These are phyloP conservation scores for Puntigrus tetrazona DNA, from an alignment of 2,113 vertebrate genomes.

Conservation along the genomic window DNA sequence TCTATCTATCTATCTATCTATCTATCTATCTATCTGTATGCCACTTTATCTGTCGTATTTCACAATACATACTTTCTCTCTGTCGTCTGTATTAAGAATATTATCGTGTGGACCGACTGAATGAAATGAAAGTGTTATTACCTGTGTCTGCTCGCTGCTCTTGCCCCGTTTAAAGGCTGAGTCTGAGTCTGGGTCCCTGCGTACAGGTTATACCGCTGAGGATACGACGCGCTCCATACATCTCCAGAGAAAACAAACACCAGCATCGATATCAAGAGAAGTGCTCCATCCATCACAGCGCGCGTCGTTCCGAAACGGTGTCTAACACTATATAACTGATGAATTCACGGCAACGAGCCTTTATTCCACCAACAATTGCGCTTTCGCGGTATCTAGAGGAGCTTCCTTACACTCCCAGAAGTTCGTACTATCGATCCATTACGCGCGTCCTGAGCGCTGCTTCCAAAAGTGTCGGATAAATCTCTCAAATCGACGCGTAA, in stretches of 20 bases:
- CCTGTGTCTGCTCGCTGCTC: constrained; percentile 65
- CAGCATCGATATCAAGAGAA: constrained; percentile 46
- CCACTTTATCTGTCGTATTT: background rate
- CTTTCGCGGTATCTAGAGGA: constrained; percentile 18
- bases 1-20: background rate
- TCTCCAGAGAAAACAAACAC: constrained; percentile 47
- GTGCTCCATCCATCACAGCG: constrained; percentile 56
- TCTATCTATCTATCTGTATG: constrained; percentile 4
- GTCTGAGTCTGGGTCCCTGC: constrained; percentile 52
- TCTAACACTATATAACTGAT: background rate
- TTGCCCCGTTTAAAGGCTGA: constrained; percentile 52
- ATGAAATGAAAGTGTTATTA: constrained; percentile 28
- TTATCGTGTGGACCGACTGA: background rate
- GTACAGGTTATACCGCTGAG: constrained; percentile 62
- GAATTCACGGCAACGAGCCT: constrained; percentile 2
- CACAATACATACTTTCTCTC: background rate
- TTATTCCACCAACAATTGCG: constrained; percentile 40
- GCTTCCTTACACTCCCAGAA: constrained; percentile 24
- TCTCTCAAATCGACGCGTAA: constrained; percentile 19
- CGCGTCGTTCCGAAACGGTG: background rate
- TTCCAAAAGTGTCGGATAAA: constrained; percentile 30
- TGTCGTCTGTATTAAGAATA: background rate
- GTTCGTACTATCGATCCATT: constrained; percentile 53
- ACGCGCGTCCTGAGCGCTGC: background rate
- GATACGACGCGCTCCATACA: constrained; percentile 50